A percentile compares a stretch with the other conserved stretches of the same genome.
Evolutionary conservation across 2,888 invertebrate species (phyloP).

Genomic region (Spialia ferax): DNA sequence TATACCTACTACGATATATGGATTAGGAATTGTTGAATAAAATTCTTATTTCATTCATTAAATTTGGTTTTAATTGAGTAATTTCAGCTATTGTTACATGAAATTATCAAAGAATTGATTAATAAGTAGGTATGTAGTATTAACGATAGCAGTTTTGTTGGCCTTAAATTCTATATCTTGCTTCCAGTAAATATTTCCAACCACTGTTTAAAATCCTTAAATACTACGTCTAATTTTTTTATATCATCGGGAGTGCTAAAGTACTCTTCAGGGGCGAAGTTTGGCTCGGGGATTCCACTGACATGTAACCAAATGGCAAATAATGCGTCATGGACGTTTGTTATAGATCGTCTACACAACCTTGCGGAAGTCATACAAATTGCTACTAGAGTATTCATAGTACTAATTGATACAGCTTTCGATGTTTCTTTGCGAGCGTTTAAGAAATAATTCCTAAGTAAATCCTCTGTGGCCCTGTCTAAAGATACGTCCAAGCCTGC

Average conservation of each 20-base stretch:
- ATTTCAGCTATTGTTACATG: no score
- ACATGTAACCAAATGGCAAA: constrained; percentile 79
- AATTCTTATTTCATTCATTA: no score
- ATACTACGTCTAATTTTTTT: constrained; percentile 63
- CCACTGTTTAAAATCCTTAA: constrained; percentile 72
- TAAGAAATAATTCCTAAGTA: constrained; percentile 71
- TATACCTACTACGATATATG: no score
- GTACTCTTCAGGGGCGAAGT: constrained; percentile 75
- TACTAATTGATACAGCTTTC: constrained; percentile 64
- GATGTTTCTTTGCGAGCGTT: constrained; percentile 70
- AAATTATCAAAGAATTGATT: no score
- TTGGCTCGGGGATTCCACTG: constrained; percentile 70
- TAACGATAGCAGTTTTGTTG: no score
- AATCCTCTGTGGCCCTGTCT: constrained; percentile 58
- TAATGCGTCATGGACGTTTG: constrained; percentile 71
- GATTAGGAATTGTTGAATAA: no score
- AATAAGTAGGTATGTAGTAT: no score
- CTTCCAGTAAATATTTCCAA: constrained; percentile 67
- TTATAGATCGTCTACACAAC: constrained; percentile 65
- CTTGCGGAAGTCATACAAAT: constrained; percentile 69
- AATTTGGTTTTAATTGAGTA: no score
- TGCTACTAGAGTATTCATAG: constrained; percentile 66
- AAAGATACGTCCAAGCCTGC: constrained; percentile 65
- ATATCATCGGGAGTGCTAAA: constrained; percentile 69
- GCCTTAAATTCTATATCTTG: constrained; percentile 9